Percentiles rank a stretch among this genome's conserved stretches.
Evolutionary conservation across 2,797 vertebrate genomes (phyloP).

Genomic region (Knipowitschia caucasica): DNA sequence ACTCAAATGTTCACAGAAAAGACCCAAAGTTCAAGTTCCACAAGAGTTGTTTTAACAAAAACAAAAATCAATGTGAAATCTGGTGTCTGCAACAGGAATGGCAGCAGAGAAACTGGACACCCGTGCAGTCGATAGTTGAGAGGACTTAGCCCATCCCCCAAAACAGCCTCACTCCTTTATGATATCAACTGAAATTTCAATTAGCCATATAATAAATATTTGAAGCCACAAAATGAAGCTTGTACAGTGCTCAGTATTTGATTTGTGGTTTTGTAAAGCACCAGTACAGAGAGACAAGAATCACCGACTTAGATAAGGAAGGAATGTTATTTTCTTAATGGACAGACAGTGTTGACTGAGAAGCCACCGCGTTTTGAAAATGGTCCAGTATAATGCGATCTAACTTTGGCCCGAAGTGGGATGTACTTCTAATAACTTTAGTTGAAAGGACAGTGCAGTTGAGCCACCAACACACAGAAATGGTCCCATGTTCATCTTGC

Average conservation of each 20-base stretch:
- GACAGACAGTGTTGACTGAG: constrained; percentile 27
- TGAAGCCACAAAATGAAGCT: constrained; percentile 23
- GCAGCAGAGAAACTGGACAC: constrained; percentile 67
- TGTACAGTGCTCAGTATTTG: constrained; percentile 19
- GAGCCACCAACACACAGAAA: not conserved
- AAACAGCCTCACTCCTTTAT: constrained; percentile 24
- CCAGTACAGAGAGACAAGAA: constrained; percentile 11
- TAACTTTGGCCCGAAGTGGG: not conserved
- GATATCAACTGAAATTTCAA: constrained; percentile 17
- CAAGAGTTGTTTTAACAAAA: constrained; percentile 35
- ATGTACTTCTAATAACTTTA: no score
- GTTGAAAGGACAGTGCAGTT: not conserved
- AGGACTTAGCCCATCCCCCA: constrained; percentile 1
- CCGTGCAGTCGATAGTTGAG: constrained; percentile 38
- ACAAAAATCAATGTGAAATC: constrained; percentile 57
- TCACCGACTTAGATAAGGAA: constrained; percentile 64
- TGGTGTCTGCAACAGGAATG: constrained; percentile 47
- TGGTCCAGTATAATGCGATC: not conserved
- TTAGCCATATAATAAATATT: constrained; percentile 30
- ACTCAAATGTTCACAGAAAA: constrained; percentile 42
- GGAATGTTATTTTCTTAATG: constrained; percentile 68
- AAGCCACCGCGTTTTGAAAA: constrained; percentile 10
- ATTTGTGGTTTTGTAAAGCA: no score
- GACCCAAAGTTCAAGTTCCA: constrained; percentile 42
- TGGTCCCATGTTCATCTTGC: no score